Evolutionary conservation across 1,140 invertebrate genomes (phyloP).

Genomic region (Drosophila cardini): DNA sequence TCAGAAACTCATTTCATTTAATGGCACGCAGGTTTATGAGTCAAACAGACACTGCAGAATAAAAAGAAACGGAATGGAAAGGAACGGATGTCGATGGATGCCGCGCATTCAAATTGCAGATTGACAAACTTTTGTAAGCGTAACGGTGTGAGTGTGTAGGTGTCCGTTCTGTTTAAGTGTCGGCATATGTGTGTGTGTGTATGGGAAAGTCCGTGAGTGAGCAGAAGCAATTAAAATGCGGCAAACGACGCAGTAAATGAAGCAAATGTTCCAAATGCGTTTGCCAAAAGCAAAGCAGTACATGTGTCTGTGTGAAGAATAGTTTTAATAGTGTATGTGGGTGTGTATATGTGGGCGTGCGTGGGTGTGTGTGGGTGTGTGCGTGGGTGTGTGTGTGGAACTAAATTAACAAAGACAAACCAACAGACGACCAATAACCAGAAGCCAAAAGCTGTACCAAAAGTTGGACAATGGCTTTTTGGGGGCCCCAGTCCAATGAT

Average conservation of each 20-base stretch:
- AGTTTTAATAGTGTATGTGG: conserved; percentile 21
- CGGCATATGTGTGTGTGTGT: conserved; percentile 12
- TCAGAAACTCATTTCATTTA: conserved; percentile 82
- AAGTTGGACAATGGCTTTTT: conserved; percentile 64
- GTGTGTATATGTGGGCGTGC: conserved; percentile 16
- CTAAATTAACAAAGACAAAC: conserved; percentile 76
- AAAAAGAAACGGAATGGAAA: conserved; percentile 50
- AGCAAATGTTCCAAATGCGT: conserved; percentile 80
- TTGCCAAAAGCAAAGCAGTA: conserved; percentile 64
- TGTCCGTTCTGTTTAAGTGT: conserved; percentile 28
- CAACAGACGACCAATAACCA: conserved; percentile 75
- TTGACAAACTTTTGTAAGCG: conserved; percentile 72
- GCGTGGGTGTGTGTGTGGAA: conserved; percentile 57
- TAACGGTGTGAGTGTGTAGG: conserved; percentile 12
- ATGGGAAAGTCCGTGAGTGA: conserved; percentile 47
- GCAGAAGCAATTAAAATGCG: conserved; percentile 82
- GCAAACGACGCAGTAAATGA: conserved; percentile 83
- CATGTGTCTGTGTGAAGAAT: background rate
- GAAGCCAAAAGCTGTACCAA: conserved; percentile 65
- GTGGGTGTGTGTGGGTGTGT: conserved; percentile 31
- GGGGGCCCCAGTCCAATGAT: conserved; percentile 5
- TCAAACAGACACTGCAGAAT: conserved; percentile 59
- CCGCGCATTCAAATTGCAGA: conserved; percentile 78
- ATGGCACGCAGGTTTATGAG: conserved; percentile 78
- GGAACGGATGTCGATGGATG: conserved; percentile 69